Evolutionary conservation across 2,113 vertebrate genomes (phyloP).

Genomic region (Leucopternis melanops): DNA sequence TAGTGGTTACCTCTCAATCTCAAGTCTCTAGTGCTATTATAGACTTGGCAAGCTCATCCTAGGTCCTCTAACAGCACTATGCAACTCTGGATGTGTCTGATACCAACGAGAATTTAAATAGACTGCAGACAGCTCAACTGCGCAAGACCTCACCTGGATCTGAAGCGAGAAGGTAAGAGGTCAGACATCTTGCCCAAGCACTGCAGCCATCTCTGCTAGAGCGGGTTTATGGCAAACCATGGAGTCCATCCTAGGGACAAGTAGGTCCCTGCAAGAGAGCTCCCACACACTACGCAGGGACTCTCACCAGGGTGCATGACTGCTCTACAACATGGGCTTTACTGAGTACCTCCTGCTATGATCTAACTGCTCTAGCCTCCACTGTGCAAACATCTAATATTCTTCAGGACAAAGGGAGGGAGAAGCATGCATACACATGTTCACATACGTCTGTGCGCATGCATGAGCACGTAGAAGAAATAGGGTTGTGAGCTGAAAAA

Average conservation of each 20-base stretch:
- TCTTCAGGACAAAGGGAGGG: not conserved
- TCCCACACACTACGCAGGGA: rapidly evolving
- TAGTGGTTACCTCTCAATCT: not conserved
- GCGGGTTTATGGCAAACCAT: not conserved
- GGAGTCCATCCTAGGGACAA: not conserved
- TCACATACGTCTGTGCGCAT: rapidly evolving
- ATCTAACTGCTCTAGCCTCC: not conserved
- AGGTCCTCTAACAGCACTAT: not conserved
- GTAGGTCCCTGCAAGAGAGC: not conserved
- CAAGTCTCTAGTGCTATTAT: not conserved
- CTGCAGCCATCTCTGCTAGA: not conserved
- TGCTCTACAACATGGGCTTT: not conserved
- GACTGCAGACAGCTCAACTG: not conserved
- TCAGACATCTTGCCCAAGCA: not conserved
- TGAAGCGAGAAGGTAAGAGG: not conserved
- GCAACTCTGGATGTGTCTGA: rapidly evolving
- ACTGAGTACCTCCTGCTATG: not conserved
- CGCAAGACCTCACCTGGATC: not conserved
- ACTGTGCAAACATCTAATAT: not conserved
- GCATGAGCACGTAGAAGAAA: rapidly evolving
- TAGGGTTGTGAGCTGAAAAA: not conserved
- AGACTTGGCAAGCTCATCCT: not conserved
- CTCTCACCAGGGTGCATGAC: rapidly evolving
- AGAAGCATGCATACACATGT: not conserved
- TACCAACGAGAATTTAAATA: not conserved